A percentile compares a stretch with the other conserved stretches of the same genome.
These are phyloP conservation scores for Coelopa frigida DNA, from an alignment of 1,140 invertebrate species.

Conservation along the genomic window DNA sequence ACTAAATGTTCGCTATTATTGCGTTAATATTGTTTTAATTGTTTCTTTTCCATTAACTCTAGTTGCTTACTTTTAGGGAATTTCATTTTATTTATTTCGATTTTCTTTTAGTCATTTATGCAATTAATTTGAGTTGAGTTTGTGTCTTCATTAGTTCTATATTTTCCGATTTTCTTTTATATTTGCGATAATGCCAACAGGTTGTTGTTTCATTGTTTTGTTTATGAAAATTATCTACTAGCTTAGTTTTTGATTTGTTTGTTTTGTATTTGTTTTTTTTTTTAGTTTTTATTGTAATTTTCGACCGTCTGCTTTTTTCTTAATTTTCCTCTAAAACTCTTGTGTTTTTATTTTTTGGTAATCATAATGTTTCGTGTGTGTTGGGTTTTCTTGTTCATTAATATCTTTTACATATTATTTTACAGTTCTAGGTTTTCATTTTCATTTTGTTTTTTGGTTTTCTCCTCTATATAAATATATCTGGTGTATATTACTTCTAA, in stretches of 20 bases:
- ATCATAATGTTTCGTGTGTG: constrained; percentile 3
- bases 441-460: constrained; percentile 4
- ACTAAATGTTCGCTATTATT: no score
- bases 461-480: constrained; percentile 2
- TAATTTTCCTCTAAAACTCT: constrained; percentile 27
- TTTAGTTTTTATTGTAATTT: constrained; percentile 25
- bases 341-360: constrained; percentile 14
- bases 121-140: no score
- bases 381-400: constrained; percentile 1
- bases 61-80: no score
- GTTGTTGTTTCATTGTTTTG: no score
- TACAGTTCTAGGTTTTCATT: constrained; percentile 3
- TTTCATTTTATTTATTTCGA: no score
- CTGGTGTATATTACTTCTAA: constrained; percentile 4
- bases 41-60: no score
- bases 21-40: no score
- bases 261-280: constrained; percentile 27
- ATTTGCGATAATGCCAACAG: no score
- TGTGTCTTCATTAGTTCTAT: no score
- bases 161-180: no score
- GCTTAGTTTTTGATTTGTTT: constrained; percentile 20
- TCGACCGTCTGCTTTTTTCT: constrained; percentile 11
- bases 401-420: not conserved
- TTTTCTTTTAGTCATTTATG: no score
- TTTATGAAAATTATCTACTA: no score